Conservation (phyloP, 2,888 invertebrate species). For the Monochamus alternatus region DNA sequence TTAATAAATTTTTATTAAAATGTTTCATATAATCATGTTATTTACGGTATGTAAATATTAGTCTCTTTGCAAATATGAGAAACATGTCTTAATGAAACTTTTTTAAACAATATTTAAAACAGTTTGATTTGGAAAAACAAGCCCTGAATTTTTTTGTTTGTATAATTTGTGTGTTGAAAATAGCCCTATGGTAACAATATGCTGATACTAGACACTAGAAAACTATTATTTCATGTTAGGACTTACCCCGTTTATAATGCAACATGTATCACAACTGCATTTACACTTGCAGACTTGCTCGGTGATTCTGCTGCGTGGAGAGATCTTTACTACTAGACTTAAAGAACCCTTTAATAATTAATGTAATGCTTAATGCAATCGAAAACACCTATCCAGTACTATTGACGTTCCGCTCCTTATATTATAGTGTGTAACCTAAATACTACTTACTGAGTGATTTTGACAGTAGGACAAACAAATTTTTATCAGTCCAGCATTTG, state of each 20-base stretch:
- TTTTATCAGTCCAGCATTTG: background rate
- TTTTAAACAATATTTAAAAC: too few species aligned
- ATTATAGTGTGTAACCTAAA: constrained; percentile 30
- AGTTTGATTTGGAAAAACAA: too few species aligned
- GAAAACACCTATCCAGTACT: constrained; percentile 40
- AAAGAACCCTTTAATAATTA: constrained; percentile 24
- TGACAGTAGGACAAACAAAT: background rate
- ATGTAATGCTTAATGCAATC: constrained; percentile 34
- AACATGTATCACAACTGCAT: background rate
- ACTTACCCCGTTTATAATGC: background rate
- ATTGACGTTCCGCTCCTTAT: constrained; percentile 28
- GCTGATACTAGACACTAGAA: too few species aligned
- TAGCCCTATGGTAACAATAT: too few species aligned
- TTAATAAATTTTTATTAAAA: too few species aligned
- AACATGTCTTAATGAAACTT: too few species aligned
- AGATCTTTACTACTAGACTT: constrained; percentile 29
- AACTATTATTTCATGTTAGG: background rate
- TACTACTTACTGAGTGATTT: constrained; percentile 7
- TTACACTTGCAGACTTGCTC: constrained; percentile 4
- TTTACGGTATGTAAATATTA: too few species aligned
- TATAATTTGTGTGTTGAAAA: too few species aligned
- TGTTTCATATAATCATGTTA: too few species aligned
- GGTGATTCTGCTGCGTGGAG: constrained; percentile 4
- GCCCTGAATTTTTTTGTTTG: too few species aligned
- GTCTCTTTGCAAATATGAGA: too few species aligned